Conservation (phyloP, 2,888 invertebrate genomes). For the Rhopalosiphum nymphaeae region DNA sequence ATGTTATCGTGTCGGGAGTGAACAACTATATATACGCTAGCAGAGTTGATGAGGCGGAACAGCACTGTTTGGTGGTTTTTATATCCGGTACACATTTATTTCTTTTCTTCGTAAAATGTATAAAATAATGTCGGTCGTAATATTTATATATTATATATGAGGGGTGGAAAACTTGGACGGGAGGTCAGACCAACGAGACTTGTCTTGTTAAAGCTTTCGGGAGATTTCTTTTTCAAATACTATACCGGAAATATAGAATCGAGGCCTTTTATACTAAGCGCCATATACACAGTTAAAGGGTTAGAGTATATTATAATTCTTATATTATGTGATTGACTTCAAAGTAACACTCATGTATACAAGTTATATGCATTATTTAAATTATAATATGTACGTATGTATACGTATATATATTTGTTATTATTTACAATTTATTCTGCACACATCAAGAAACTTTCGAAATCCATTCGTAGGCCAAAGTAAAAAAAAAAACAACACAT, state of each 20-base stretch:
- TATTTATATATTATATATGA: constrained; percentile 10
- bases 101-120: constrained; percentile 61
- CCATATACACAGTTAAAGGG: background rate
- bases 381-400: background rate
- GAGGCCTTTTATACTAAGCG: constrained; percentile 15
- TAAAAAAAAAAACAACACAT: background rate
- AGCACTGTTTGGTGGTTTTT: constrained; percentile 57
- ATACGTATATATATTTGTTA: background rate
- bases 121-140: constrained; percentile 59
- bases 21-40: constrained; percentile 9
- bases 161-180: constrained; percentile 52
- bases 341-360: background rate
- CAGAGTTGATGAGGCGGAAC: constrained; percentile 55
- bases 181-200: constrained; percentile 26
- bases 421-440: background rate
- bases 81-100: constrained; percentile 63
- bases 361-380: background rate
- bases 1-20: constrained; percentile 48
- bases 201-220: constrained; percentile 58
- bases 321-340: background rate
- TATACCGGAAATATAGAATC: constrained; percentile 57
- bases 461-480: background rate
- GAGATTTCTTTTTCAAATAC: constrained; percentile 57
- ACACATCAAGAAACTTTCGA: constrained; percentile 11
- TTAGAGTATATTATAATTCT: constrained; percentile 25